phyloP scores from a whole-genome alignment of 2,797 vertebrate species.

The Liasis olivaceus region DNA sequence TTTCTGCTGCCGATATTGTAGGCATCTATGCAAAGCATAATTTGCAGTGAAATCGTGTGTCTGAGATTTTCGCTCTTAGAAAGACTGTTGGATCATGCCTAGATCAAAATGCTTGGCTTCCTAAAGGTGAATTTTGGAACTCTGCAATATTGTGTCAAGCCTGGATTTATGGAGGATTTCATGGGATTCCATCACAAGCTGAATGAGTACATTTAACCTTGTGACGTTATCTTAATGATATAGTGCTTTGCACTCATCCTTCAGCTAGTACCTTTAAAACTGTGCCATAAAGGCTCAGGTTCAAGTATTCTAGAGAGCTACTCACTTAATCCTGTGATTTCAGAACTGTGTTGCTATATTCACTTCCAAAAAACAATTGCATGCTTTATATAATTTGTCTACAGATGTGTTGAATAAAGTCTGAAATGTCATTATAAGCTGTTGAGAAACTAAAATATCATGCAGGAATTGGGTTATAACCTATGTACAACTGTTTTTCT shows the following conservation, averaged over 20 bases:
- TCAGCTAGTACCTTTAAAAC: not conserved
- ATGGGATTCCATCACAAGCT: not conserved
- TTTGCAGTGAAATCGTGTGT: not conserved
- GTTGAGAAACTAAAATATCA: not conserved
- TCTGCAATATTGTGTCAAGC: not conserved
- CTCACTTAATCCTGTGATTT: not conserved
- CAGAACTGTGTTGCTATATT: not conserved
- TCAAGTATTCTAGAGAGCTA: not conserved
- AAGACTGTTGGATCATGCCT: not conserved
- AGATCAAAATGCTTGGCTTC: not conserved
- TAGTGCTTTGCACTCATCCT: slow-evolving; percentile 4
- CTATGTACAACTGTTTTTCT: not conserved
- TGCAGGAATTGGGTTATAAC: not conserved
- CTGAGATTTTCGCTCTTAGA: not conserved
- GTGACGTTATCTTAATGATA: slow-evolving; percentile 19
- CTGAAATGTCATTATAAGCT: not conserved
- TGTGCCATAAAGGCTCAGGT: not conserved
- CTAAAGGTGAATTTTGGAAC: not conserved
- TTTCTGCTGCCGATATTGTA: not conserved
- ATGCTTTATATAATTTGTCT: not conserved
- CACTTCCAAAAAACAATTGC: not conserved
- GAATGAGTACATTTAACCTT: slow-evolving; percentile 15
- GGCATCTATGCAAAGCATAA: not conserved
- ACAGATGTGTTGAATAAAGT: not conserved
- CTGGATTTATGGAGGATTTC: slow-evolving; percentile 18